Evolutionary conservation across 2,797 vertebrate species (phyloP).

Genomic region (Lithobates sylvaticus): DNA sequence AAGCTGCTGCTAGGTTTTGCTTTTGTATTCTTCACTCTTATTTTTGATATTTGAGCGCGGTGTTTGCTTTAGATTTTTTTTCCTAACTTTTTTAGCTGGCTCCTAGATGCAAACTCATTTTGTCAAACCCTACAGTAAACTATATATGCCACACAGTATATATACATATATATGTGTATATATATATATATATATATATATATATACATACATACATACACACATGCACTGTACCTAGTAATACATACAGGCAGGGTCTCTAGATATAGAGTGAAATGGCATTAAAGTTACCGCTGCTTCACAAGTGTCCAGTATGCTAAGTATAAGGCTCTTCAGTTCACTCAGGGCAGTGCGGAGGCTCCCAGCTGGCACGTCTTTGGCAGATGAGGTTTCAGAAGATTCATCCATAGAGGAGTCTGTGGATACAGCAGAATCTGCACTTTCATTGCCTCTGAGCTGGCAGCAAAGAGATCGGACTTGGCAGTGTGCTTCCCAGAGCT

Average conservation of each 20-base stretch:
- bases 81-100: no score
- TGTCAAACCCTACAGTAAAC: no score
- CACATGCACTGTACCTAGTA: not conserved
- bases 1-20: no score
- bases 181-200: no score
- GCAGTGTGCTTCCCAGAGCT: constrained; percentile 96
- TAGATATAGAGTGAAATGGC: not conserved
- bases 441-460: constrained; percentile 91
- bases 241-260: not conserved
- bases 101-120: no score
- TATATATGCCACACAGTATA: no score
- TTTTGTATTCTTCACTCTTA: no score
- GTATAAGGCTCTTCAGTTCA: constrained; percentile 93
- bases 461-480: constrained; percentile 94
- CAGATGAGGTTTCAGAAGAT: constrained; percentile 94
- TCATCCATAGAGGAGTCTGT: constrained; percentile 97
- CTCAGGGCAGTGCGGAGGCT: constrained; percentile 89
- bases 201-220: not conserved
- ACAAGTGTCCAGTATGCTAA: constrained; percentile 91
- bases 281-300: constrained; percentile 85
- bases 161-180: no score
- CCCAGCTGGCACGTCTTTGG: constrained; percentile 92
- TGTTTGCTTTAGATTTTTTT: no score
- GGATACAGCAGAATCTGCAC: constrained; percentile 92
- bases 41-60: no score